A percentile compares a stretch with the other conserved stretches of the same genome.
phyloP scores from a whole-genome alignment of 2,797 vertebrate species.

The Hippoglossus hippoglossus region DNA sequence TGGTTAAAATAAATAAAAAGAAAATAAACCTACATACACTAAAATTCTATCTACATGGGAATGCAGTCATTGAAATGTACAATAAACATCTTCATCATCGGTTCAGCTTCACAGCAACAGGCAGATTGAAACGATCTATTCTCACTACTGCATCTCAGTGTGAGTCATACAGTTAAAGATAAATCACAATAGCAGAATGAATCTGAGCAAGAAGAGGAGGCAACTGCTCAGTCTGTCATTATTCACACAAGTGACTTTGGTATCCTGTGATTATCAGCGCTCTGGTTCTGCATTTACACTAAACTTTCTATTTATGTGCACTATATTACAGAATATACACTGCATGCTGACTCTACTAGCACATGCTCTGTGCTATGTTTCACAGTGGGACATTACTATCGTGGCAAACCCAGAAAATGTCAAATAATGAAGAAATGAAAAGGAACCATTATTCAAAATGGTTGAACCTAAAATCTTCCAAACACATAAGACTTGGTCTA shows the following conservation, averaged over 20 bases:
- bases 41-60: constrained; percentile 38
- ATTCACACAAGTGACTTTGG: constrained; percentile 37
- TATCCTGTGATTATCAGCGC: constrained; percentile 23
- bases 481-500: background rate
- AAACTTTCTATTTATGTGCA: background rate
- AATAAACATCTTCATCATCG: background rate
- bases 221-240: constrained; percentile 8
- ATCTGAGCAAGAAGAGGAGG: constrained; percentile 1
- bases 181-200: background rate
- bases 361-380: background rate
- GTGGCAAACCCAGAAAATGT: constrained; percentile 8
- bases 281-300: background rate
- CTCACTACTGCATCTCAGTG: background rate
- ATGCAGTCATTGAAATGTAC: constrained; percentile 47
- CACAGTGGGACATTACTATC: background rate
- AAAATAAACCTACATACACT: background rate
- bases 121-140: constrained; percentile 7
- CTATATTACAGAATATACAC: constrained; percentile 1
- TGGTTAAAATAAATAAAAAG: constrained; percentile 4
- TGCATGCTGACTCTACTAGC: background rate
- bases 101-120: constrained; percentile 20
- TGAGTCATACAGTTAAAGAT: constrained; percentile 7
- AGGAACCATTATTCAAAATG: background rate
- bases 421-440: background rate
- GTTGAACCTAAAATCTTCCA: background rate